These are phyloP conservation scores for Branchellion lobata DNA, from an alignment of 2,888 invertebrate species.

Conservation along the genomic window DNA sequence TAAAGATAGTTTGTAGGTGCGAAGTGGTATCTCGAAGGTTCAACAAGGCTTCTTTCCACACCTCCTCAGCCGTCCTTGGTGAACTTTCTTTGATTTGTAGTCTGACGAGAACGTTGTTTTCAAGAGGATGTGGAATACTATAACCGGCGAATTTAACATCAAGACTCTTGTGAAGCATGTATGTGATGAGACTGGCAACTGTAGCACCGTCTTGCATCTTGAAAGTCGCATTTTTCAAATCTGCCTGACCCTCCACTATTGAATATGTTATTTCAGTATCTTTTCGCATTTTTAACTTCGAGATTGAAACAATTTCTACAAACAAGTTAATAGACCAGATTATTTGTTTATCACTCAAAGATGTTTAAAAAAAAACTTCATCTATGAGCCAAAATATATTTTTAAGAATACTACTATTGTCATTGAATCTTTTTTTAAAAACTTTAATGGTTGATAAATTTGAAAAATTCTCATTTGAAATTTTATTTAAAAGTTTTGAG, in stretches of 20 bases:
- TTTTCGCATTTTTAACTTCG: no score
- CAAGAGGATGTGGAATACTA: constrained; percentile 24
- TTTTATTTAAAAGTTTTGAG: no score
- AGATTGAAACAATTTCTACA: no score
- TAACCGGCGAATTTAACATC: constrained; percentile 9
- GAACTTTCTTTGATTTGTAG: neutral
- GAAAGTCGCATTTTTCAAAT: constrained; percentile 7
- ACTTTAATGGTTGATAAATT: no score
- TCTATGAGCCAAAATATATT: no score
- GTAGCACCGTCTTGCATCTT: neutral
- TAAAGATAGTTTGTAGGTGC: neutral
- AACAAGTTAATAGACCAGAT: no score
- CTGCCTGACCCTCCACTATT: neutral
- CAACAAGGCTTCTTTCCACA: neutral
- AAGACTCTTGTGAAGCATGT: neutral
- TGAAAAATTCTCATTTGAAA: no score
- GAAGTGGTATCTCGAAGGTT: neutral
- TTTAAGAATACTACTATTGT: no score
- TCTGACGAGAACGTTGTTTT: neutral
- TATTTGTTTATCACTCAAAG: no score
- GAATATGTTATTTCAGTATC: no score
- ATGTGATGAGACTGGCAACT: neutral
- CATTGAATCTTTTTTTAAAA: no score
- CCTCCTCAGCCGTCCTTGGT: neutral
- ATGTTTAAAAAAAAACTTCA: no score